phyloP scores from a whole-genome alignment of 2,888 invertebrate species.

The Parthenolecanium corni region DNA sequence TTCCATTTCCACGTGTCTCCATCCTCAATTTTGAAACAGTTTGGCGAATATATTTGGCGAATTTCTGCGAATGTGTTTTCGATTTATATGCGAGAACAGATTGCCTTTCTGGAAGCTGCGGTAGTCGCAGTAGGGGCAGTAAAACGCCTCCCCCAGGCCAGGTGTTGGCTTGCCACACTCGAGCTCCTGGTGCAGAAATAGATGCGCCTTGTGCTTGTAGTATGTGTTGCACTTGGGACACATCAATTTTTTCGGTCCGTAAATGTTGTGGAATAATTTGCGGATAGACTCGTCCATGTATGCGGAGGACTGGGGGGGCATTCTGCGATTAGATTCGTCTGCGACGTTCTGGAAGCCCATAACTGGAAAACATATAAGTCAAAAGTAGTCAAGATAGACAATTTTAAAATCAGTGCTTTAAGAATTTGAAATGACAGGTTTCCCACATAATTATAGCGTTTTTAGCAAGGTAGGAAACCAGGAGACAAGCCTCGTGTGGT shows the following conservation, averaged over 20 bases:
- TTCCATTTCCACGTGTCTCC: too few species aligned
- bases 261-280: neutral
- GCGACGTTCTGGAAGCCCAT: too few species aligned
- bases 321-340: too few species aligned
- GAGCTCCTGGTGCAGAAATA: slow-evolving; percentile 37
- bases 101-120: slow-evolving; percentile 33
- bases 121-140: slow-evolving; percentile 42
- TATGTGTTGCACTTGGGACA: slow-evolving; percentile 33
- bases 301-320: neutral
- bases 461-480: too few species aligned
- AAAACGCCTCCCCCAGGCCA: slow-evolving; percentile 40
- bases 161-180: slow-evolving; percentile 35
- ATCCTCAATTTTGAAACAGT: neutral
- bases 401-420: too few species aligned
- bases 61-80: slow-evolving; percentile 29
- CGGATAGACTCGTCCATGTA: too few species aligned
- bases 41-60: slow-evolving; percentile 6
- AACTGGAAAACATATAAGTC: too few species aligned
- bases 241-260: slow-evolving; percentile 22
- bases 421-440: too few species aligned
- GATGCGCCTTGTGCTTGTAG: slow-evolving; percentile 32
- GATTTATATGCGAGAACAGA: slow-evolving; percentile 31
- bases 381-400: too few species aligned
- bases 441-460: too few species aligned
- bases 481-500: too few species aligned